Conservation (phyloP, 1,140 invertebrate species). For the Choristoneura fumiferana region DNA sequence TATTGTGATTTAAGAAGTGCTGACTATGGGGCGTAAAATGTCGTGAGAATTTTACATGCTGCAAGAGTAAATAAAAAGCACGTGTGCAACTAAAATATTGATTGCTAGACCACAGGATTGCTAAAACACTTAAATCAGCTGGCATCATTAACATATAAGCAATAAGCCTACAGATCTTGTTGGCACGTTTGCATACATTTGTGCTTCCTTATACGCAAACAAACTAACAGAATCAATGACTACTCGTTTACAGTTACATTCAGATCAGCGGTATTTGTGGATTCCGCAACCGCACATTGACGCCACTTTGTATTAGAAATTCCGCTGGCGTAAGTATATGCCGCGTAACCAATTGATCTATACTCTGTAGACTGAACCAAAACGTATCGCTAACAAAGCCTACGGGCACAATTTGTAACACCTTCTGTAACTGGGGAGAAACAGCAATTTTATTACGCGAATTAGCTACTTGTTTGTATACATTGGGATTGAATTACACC, state of each 20-base stretch:
- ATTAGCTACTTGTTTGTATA: conserved; percentile 16
- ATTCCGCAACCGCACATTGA: conserved; percentile 28
- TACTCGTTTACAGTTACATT: conserved; percentile 28
- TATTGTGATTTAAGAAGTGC: not conserved
- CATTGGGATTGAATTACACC: conserved; percentile 3
- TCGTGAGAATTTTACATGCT: too few relatives aligned
- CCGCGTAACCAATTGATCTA: conserved; percentile 37
- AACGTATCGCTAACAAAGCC: conserved; percentile 33
- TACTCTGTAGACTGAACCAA: conserved; percentile 26
- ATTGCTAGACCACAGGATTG: not conserved
- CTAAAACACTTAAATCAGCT: conserved; percentile 1
- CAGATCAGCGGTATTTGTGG: conserved; percentile 26
- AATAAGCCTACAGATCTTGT: conserved; percentile 9
- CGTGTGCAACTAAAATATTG: too few relatives aligned
- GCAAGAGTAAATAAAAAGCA: too few relatives aligned
- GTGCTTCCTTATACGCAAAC: conserved; percentile 12
- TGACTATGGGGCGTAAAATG: too few relatives aligned
- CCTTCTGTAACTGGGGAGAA: conserved; percentile 29
- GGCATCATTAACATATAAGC: conserved; percentile 12
- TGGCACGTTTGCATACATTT: conserved; percentile 10
- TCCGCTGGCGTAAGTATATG: conserved; percentile 30
- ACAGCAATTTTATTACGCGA: conserved; percentile 12
- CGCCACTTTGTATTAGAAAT: conserved; percentile 33
- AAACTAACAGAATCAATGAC: conserved; percentile 13
- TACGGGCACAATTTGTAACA: conserved; percentile 49